Conservation (phyloP, 2,113 vertebrate species). For the Todiramphus chloris region DNA sequence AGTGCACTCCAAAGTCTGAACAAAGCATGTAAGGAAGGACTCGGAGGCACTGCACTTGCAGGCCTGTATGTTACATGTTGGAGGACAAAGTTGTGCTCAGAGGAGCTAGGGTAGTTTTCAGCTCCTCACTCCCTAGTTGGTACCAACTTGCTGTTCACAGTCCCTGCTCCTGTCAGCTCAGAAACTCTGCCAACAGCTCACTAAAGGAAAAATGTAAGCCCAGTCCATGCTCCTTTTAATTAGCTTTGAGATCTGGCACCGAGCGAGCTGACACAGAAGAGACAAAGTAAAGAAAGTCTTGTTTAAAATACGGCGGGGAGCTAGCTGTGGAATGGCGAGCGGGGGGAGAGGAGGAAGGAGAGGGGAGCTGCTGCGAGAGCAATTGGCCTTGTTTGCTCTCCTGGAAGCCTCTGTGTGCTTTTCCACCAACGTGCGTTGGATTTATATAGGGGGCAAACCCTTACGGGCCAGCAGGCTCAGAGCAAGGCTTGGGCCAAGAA, state of each 20-base stretch:
- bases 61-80: neutral
- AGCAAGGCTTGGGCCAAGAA: neutral
- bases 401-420: slow-evolving; percentile 21
- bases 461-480: neutral
- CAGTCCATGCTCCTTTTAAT: slow-evolving; percentile 65
- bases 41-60: neutral
- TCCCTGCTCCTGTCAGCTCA: slow-evolving; percentile 38
- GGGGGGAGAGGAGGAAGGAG: neutral
- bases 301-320: slow-evolving; percentile 27
- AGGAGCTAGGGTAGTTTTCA: slow-evolving; percentile 7
- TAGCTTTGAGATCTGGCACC: slow-evolving; percentile 59
- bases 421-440: neutral
- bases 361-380: neutral
- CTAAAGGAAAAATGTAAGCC: slow-evolving; percentile 37
- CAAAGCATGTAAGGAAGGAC: neutral
- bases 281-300: slow-evolving; percentile 44
- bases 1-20: neutral
- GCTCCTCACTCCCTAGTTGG: neutral
- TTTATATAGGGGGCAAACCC: slow-evolving; percentile 32
- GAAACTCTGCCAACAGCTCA: slow-evolving; percentile 64
- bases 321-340: neutral
- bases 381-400: slow-evolving; percentile 22
- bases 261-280: slow-evolving; percentile 17
- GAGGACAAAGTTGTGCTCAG: neutral
- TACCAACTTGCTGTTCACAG: slow-evolving; percentile 54